These are phyloP conservation scores for Nixonia krombeini DNA, from an alignment of 1,140 invertebrate species.

Conservation along the genomic window DNA sequence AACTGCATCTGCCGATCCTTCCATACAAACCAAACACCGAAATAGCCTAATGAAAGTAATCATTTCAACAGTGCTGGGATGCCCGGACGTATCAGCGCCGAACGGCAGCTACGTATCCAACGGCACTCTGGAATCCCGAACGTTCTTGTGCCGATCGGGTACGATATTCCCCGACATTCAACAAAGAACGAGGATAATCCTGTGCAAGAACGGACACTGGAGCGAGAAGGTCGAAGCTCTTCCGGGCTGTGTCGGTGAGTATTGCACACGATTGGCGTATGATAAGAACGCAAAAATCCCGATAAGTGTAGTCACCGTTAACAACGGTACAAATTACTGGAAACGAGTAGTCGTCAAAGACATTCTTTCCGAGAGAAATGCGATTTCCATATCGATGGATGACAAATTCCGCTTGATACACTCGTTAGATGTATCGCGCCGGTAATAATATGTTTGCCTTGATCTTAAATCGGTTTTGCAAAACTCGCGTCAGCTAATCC, in stretches of 20 bases:
- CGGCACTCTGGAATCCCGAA: constrained; percentile 59
- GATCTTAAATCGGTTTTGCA: too few species aligned
- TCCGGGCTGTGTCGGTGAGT: constrained; percentile 60
- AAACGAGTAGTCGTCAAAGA: too few species aligned
- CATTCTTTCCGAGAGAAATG: not conserved
- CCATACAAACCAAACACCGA: too few species aligned
- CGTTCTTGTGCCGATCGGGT: constrained; percentile 59
- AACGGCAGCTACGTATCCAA: constrained; percentile 62
- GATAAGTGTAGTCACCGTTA: too few species aligned
- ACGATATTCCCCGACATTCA: constrained; percentile 63
- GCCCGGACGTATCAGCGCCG: constrained; percentile 57
- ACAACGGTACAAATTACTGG: too few species aligned
- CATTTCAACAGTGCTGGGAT: constrained; percentile 56
- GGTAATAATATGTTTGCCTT: too few species aligned
- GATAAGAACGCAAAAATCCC: too few species aligned
- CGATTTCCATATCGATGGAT: not conserved
- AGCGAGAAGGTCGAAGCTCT: constrained; percentile 57
- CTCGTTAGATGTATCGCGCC: too few species aligned
- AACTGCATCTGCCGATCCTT: not conserved
- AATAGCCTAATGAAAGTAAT: not conserved
- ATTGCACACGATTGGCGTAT: too few species aligned
- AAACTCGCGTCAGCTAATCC: too few species aligned
- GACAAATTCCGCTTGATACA: too few species aligned
- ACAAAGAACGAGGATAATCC: constrained; percentile 55
- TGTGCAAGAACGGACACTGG: constrained; percentile 62